Conservation (phyloP, 1,140 invertebrate species). For the Arion vulgaris region DNA sequence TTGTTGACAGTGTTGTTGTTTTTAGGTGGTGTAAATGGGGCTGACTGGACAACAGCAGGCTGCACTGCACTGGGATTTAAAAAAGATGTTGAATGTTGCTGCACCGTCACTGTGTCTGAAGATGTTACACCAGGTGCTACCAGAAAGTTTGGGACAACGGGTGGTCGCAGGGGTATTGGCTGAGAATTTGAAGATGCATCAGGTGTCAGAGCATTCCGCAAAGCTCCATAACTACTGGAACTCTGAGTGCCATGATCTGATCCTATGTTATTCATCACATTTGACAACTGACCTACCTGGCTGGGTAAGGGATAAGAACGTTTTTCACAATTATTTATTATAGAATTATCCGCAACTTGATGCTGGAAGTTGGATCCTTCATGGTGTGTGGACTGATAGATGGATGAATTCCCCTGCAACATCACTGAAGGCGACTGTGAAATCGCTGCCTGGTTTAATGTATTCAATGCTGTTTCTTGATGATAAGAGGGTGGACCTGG, state of each 20-base stretch:
- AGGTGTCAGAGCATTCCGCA: neutral
- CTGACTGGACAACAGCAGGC: neutral
- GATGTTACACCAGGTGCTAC: neutral
- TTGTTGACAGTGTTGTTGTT: neutral
- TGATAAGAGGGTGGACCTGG: neutral
- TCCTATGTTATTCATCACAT: neutral
- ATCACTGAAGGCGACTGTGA: neutral
- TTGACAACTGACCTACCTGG: neutral
- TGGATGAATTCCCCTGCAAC: neutral
- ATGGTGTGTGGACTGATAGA: neutral
- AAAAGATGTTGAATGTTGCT: neutral
- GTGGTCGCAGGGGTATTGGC: neutral
- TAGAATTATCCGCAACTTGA: neutral
- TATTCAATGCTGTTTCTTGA: neutral
- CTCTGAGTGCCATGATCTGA: neutral
- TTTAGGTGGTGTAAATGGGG: neutral
- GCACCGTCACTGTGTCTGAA: neutral
- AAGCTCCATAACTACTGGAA: conserved; percentile 3
- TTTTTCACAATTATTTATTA: neutral
- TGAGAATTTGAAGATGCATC: neutral
- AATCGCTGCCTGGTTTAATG: neutral
- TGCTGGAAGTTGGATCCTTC: neutral
- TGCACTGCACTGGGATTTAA: neutral
- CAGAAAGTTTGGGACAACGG: conserved; percentile 19
- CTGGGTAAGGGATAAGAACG: neutral